Evolutionary conservation across 2,797 vertebrate genomes (phyloP), one percentile per base, ranked within the genome.

Genomic region (Parauchenoglanis punctatus): DNA sequence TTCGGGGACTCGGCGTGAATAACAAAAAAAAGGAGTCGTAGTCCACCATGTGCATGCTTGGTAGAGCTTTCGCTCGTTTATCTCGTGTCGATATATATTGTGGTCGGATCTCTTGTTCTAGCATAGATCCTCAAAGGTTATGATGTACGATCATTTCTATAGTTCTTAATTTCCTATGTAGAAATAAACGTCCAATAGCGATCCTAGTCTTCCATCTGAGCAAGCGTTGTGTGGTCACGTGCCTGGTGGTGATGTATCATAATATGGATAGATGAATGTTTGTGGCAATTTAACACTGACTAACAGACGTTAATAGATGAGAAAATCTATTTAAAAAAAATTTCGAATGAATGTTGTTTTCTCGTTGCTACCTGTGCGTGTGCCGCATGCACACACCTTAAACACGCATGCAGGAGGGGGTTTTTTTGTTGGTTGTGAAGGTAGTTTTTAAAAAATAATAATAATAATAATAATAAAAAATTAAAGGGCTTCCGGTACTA

Each of bases 201-300:
- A 89, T 89, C 88, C 82, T 87, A 86, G 89, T 90, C 91, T 91
- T 91, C 91, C 91, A 86, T 87, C 78, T 84, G 65, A 84, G 76
- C 73, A 52, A 46, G 52, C 67, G 72, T 67, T 5, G 83, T 85
- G 85, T 88, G 88, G 77, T 88, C 83, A 81, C 88, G 86, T 90
- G 84, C 83, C 35, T 65, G 81, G 75, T 91, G 88, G 88, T 35
- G 54, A 84, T 68, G 75, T 89, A 77, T 70, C 56, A 35, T 83
- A 83, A 56, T 23, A 44, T 3, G 8, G 77, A 13, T 72, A 58
- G 46, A 40, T 63, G 52, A 76, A 76, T 54, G n/a, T 75, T n/a
- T 25, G 40, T 17, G 11, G 12, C 13, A 17, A 40, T 81, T 25
- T 40, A 75, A n/a, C 44, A 13, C n/a, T 52, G 0, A 18, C 68